These are phyloP conservation scores for Chymomyza costata DNA, from an alignment of 1,140 invertebrate species.

Conservation along the genomic window DNA sequence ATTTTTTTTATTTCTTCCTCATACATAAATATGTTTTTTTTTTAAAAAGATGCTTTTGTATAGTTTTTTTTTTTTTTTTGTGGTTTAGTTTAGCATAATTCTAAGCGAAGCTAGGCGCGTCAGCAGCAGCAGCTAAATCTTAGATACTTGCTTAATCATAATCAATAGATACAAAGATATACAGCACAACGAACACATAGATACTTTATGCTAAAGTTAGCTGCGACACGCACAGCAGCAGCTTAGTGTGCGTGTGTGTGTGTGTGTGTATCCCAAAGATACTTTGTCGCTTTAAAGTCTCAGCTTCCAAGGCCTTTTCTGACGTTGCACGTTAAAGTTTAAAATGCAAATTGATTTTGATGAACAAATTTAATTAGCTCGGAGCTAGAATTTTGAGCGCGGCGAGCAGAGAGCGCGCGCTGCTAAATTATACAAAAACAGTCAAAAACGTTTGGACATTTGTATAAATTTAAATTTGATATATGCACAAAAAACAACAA, in stretches of 20 bases:
- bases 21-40: conserved; percentile 74
- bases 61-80: too few relatives aligned
- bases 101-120: conserved; percentile 22
- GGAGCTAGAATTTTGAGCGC: conserved; percentile 60
- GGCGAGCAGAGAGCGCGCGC: conserved; percentile 12
- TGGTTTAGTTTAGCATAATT: conserved; percentile 65
- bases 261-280: conserved; percentile 2
- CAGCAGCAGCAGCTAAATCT: too few relatives aligned
- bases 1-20: conserved; percentile 70
- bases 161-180: conserved; percentile 40
- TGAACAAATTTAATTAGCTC: conserved; percentile 74
- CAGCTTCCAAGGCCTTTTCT: conserved; percentile 63
- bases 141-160: conserved; percentile 26
- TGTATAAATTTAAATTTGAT: conserved; percentile 23
- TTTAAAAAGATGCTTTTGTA: too few relatives aligned
- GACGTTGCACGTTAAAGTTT: conserved; percentile 65
- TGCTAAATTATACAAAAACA: conserved; percentile 59
- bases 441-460: conserved; percentile 1
- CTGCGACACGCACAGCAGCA: conserved; percentile 33
- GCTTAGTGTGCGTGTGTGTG: too few relatives aligned
- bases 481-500: too few relatives aligned
- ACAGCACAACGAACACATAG: conserved; percentile 23
- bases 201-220: conserved; percentile 24
- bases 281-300: conserved; percentile 19
- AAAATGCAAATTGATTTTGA: conserved; percentile 74